These are phyloP conservation scores for Caenorhabditis tropicalis DNA, from an alignment of 1,140 invertebrate genomes.

Conservation along the genomic window DNA sequence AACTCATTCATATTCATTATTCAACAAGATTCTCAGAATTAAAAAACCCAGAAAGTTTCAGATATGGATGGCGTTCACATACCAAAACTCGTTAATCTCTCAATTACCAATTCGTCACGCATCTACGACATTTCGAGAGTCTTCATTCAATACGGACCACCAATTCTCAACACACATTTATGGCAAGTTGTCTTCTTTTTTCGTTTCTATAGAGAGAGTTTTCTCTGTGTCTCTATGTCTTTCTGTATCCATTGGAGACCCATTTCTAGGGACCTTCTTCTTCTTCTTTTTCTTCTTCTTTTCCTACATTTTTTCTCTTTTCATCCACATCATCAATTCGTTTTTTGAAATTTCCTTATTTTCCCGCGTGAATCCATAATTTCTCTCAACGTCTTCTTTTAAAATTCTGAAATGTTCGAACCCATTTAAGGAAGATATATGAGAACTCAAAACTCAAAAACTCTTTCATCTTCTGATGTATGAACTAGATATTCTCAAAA, in stretches of 20 bases:
- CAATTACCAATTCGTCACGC: constrained; percentile 18
- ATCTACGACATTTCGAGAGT: not conserved
- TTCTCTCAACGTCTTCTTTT: not conserved
- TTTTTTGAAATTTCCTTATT: not conserved
- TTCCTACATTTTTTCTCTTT: not conserved
- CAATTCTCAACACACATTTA: constrained; percentile 11
- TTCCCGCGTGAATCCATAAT: not conserved
- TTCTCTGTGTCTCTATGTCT: not conserved
- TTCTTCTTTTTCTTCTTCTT: not conserved
- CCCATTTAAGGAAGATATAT: not conserved
- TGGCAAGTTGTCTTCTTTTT: constrained; percentile 19
- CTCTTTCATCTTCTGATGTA: not conserved
- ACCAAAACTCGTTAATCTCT: constrained; percentile 45
- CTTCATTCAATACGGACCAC: constrained; percentile 5
- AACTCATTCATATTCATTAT: too few relatives aligned
- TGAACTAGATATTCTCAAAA: constrained; percentile 20
- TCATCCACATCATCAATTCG: not conserved
- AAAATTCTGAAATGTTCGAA: not conserved
- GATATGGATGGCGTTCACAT: constrained; percentile 50
- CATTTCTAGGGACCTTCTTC: not conserved
- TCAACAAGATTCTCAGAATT: too few relatives aligned
- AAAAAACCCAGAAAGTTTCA: too few relatives aligned
- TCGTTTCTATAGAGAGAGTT: not conserved
- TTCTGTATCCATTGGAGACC: constrained; percentile 8
- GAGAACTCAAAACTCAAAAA: not conserved